A percentile compares a stretch with the other conserved stretches of the same genome.
Evolutionary conservation across 2,797 vertebrate genomes (phyloP).

Genomic region (Leucoraja ocellata): DNA sequence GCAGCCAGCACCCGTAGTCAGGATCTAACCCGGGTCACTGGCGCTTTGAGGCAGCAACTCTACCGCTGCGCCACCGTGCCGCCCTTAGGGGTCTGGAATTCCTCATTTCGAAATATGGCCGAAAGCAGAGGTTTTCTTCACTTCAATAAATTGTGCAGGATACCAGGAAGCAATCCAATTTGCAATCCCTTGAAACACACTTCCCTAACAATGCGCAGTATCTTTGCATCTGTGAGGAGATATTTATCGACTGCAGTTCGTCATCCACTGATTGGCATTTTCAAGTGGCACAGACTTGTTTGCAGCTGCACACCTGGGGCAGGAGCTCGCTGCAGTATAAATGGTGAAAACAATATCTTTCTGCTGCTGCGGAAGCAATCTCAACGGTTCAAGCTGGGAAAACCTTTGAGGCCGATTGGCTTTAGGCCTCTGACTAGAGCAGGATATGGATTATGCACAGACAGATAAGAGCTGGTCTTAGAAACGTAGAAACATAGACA

Average conservation of each 20-base stretch:
- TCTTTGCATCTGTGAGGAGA: background rate
- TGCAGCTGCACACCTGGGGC: background rate
- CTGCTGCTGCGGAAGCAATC: background rate
- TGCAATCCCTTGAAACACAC: background rate
- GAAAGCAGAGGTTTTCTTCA: background rate
- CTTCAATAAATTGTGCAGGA: background rate
- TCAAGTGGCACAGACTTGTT: background rate
- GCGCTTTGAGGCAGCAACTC: too few species aligned
- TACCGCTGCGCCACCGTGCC: too few species aligned
- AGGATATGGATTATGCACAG: too few species aligned
- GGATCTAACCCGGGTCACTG: too few species aligned
- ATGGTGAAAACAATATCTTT: background rate
- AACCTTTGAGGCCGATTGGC: background rate
- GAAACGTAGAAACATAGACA: too few species aligned
- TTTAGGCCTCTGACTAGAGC: background rate
- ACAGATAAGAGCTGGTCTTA: too few species aligned
- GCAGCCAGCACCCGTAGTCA: too few species aligned
- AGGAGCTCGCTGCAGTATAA: background rate
- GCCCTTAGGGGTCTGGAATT: background rate
- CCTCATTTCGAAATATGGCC: background rate
- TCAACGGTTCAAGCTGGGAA: background rate
- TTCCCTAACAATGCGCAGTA: background rate
- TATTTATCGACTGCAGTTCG: background rate
- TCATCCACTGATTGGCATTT: background rate
- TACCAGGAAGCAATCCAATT: background rate